Evolutionary conservation across 2,113 vertebrate species (phyloP).

Genomic region (Bubo blakistoni): DNA sequence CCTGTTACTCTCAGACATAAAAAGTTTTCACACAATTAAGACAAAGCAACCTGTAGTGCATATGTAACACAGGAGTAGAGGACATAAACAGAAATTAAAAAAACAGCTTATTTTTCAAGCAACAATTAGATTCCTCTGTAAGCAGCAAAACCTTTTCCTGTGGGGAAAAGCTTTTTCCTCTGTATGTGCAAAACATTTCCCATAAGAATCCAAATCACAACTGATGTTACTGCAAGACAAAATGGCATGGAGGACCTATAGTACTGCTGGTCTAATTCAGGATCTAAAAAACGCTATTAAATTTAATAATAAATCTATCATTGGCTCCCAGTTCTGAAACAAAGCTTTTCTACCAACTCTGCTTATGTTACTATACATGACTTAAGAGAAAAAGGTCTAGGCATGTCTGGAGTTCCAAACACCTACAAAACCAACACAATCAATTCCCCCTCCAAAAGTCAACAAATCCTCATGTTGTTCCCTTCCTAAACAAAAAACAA

Average conservation of each 20-base stretch:
- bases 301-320: background rate
- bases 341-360: background rate
- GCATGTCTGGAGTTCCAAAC: background rate
- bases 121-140: background rate
- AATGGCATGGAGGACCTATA: background rate
- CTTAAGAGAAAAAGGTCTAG: background rate
- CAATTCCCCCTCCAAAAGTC: background rate
- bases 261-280: background rate
- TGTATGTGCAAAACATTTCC: background rate
- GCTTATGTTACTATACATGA: background rate
- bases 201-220: background rate
- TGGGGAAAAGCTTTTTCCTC: background rate
- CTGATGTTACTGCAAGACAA: background rate
- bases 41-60: background rate
- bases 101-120: background rate
- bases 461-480: background rate
- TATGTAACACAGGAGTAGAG: background rate
- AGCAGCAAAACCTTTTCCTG: background rate
- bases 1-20: background rate
- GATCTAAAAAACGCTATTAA: background rate
- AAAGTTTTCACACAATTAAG: background rate
- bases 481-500: background rate
- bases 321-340: background rate
- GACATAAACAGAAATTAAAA: background rate
- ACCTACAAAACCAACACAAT: background rate